Conservation (phyloP, 2,797 vertebrate species). For the Pogonophryne albipinna region DNA sequence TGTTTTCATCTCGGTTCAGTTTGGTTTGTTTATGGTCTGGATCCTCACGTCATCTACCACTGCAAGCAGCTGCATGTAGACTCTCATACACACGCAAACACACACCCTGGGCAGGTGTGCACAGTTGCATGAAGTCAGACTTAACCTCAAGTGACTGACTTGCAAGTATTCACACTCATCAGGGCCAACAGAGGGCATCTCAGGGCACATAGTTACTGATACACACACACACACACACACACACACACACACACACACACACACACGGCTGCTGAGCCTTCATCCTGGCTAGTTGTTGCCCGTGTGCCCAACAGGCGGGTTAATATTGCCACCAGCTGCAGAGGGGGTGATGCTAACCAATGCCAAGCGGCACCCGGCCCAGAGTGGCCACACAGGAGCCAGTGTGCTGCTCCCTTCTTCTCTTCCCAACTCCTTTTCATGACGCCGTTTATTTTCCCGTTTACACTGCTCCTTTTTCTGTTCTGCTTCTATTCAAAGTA, state of each 20-base stretch:
- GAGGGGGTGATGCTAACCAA: constrained; percentile 56
- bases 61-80: constrained; percentile 45
- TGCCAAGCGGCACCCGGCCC: constrained; percentile 68
- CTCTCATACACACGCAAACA: constrained; percentile 12
- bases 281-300: constrained; percentile 56
- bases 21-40: constrained; percentile 50
- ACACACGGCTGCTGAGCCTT: constrained; percentile 27
- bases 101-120: constrained; percentile 15
- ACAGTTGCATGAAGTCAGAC: constrained; percentile 36
- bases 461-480: background rate
- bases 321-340: constrained; percentile 81
- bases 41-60: constrained; percentile 43
- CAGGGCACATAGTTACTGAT: constrained; percentile 54
- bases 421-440: constrained; percentile 14
- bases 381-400: constrained; percentile 66
- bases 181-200: constrained; percentile 71
- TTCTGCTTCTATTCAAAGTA: background rate
- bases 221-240: constrained; percentile 1
- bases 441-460: constrained; percentile 8
- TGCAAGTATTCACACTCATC: constrained; percentile 40
- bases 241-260: constrained; percentile 2
- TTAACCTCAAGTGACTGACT: constrained; percentile 39
- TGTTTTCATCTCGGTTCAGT: constrained; percentile 38
- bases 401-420: constrained; percentile 33
- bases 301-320: constrained; percentile 60